These are phyloP conservation scores for Horisme vitalbata DNA, from an alignment of 2,888 invertebrate species.

Conservation along the genomic window DNA sequence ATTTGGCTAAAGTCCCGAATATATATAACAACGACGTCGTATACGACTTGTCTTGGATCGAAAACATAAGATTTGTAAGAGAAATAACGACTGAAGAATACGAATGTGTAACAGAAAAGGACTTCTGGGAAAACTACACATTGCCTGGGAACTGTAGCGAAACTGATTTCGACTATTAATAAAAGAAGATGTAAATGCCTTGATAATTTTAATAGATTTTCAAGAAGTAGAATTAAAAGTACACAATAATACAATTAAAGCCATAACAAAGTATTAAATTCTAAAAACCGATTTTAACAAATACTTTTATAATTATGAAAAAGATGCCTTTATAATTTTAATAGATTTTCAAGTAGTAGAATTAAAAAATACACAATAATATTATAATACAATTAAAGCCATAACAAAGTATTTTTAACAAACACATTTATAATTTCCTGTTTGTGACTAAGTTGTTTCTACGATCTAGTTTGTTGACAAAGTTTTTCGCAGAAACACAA, in stretches of 20 bases:
- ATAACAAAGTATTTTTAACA: constrained; percentile 5
- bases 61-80: constrained; percentile 58
- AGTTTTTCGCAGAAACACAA: neutral
- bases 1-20: neutral
- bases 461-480: constrained; percentile 1
- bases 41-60: constrained; percentile 57
- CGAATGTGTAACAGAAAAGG: constrained; percentile 33
- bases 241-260: constrained; percentile 26
- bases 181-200: constrained; percentile 34
- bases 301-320: no score
- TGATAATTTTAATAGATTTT: constrained; percentile 27
- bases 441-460: constrained; percentile 1
- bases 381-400: constrained; percentile 24
- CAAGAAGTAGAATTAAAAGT: constrained; percentile 16
- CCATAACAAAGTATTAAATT: constrained; percentile 7
- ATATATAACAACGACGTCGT: constrained; percentile 15
- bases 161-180: constrained; percentile 40
- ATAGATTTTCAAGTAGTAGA: constrained; percentile 21
- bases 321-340: constrained; percentile 25
- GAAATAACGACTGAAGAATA: constrained; percentile 52
- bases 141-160: constrained; percentile 52
- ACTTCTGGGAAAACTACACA: constrained; percentile 57
- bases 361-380: constrained; percentile 23
- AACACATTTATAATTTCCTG: constrained; percentile 4
- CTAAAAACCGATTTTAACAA: no score